Percentiles rank a stretch among this genome's conserved stretches.
phyloP scores from a whole-genome alignment of 1,140 invertebrate genomes.

The Chrysomallon squamiferum region DNA sequence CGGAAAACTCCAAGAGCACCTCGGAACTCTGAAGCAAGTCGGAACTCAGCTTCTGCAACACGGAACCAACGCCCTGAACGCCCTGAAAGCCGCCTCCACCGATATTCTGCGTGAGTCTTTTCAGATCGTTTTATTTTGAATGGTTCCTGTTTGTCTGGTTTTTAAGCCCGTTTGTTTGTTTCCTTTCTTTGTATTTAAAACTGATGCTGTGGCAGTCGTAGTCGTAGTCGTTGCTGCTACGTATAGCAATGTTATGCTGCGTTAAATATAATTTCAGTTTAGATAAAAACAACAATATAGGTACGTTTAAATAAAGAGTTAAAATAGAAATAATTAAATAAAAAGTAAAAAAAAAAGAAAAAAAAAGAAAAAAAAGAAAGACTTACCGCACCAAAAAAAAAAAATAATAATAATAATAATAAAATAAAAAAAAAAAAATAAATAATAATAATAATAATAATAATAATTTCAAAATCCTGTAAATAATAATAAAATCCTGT shows the following conservation, averaged over 20 bases:
- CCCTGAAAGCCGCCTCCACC: background rate
- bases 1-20: background rate
- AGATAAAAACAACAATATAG: background rate
- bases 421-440: too few relatives aligned
- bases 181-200: background rate
- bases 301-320: too few relatives aligned
- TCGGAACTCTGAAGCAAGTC: background rate
- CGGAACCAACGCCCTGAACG: background rate
- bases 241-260: background rate
- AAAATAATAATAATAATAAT: too few relatives aligned
- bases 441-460: too few relatives aligned
- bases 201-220: background rate
- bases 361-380: too few relatives aligned
- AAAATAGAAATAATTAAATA: too few relatives aligned
- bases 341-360: too few relatives aligned
- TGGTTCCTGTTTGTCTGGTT: background rate
- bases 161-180: background rate
- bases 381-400: too few relatives aligned
- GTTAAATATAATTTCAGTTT: background rate
- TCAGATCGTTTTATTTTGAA: background rate
- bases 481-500: too few relatives aligned
- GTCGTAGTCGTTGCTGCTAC: background rate
- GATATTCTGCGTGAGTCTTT: slow-evolving; percentile 1
- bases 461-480: too few relatives aligned
- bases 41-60: background rate